phyloP scores from a whole-genome alignment of 2,113 vertebrate species.

The Corythoichthys intestinalis region DNA sequence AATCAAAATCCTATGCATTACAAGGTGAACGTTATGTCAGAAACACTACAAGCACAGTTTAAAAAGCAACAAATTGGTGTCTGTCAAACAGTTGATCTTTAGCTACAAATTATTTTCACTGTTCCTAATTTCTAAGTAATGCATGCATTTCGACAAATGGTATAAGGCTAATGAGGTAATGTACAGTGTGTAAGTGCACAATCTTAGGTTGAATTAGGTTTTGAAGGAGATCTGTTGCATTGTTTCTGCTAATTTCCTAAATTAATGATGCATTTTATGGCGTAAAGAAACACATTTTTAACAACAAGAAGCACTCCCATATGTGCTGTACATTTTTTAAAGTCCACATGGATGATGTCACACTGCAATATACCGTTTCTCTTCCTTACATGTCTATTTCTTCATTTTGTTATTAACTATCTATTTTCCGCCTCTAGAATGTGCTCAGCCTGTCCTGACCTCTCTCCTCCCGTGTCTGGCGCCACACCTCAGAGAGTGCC shows the following conservation, averaged over 20 bases:
- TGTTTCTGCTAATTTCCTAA: background rate
- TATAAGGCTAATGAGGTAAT: too few relatives aligned
- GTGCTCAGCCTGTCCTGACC: constrained; percentile 6
- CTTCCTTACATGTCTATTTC: background rate
- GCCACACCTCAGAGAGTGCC: constrained; percentile 5
- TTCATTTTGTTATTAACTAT: background rate
- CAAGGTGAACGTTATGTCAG: too few relatives aligned
- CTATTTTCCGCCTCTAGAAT: constrained; percentile 1
- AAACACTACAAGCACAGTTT: too few relatives aligned
- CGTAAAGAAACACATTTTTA: background rate
- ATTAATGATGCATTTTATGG: background rate
- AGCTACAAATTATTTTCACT: too few relatives aligned
- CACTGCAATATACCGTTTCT: background rate
- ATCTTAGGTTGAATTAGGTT: background rate
- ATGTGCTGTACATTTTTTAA: background rate
- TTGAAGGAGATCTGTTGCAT: background rate
- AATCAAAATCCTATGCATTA: too few relatives aligned
- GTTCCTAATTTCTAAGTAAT: too few relatives aligned
- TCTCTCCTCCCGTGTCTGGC: background rate
- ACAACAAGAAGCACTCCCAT: background rate
- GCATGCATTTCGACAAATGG: too few relatives aligned
- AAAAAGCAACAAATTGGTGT: too few relatives aligned
- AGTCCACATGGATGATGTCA: background rate
- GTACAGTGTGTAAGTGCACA: too few relatives aligned
- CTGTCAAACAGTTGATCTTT: too few relatives aligned